phyloP scores from a whole-genome alignment of 2,888 invertebrate genomes.

The Micoletzkya japonica region DNA sequence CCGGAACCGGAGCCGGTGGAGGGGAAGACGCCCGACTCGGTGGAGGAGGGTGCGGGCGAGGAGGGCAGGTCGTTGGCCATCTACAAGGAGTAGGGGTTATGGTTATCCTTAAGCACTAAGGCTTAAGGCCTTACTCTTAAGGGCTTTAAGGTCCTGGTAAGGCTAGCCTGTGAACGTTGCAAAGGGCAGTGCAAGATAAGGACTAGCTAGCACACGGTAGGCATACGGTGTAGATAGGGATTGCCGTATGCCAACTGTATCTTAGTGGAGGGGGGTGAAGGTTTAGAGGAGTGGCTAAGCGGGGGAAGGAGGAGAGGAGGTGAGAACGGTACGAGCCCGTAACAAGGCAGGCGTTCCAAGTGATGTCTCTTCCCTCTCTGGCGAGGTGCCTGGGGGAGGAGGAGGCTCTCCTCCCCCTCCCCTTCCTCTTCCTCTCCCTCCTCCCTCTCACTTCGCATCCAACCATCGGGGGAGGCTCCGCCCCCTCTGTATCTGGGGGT shows the following conservation, averaged over 20 bases:
- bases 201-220: too few species aligned
- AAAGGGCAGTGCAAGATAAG: too few species aligned
- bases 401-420: background rate
- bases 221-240: too few species aligned
- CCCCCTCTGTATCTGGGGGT: too few species aligned
- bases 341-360: too few species aligned
- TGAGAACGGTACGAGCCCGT: too few species aligned
- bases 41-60: constrained; percentile 25
- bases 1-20: background rate
- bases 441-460: background rate
- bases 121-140: background rate
- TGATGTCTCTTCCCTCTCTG: background rate
- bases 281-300: background rate
- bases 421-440: background rate
- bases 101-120: background rate
- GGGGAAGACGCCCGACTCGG: background rate
- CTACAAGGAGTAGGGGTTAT: background rate
- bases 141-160: too few species aligned
- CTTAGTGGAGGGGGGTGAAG: too few species aligned
- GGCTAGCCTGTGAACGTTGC: too few species aligned
- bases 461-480: too few species aligned
- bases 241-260: too few species aligned
- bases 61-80: constrained; percentile 16
- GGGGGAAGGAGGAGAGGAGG: background rate
- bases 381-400: constrained; percentile 6